Conservation (phyloP, 2,797 vertebrate genomes). For the Falco rusticolus region DNA sequence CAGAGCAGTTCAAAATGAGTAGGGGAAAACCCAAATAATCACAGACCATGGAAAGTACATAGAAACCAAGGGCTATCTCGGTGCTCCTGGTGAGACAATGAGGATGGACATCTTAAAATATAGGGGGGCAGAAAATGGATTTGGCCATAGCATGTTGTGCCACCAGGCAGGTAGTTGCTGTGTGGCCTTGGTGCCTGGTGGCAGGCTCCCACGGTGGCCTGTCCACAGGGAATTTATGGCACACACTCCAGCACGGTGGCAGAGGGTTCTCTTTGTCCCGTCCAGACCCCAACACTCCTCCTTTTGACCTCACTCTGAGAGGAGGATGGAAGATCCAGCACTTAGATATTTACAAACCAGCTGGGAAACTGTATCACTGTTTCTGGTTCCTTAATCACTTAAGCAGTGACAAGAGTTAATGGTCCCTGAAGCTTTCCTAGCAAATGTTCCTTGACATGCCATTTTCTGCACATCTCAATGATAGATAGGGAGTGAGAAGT, state of each 20-base stretch:
- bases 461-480: slow-evolving; percentile 36
- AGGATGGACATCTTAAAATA: not conserved
- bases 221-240: not conserved
- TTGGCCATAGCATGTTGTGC: not conserved
- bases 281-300: not conserved
- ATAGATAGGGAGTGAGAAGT: slow-evolving; percentile 57
- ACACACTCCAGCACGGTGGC: not conserved
- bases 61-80: not conserved
- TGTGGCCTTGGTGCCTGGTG: fast-evolving
- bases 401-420: slow-evolving; percentile 60
- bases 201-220: fast-evolving
- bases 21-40: not conserved
- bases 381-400: slow-evolving; percentile 53
- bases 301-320: not conserved
- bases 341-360: slow-evolving; percentile 16
- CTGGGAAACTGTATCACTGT: not conserved
- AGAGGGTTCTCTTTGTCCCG: not conserved
- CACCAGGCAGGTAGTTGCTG: too few species aligned
- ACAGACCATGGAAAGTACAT: not conserved
- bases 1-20: not conserved
- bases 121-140: not conserved
- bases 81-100: not conserved
- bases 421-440: slow-evolving; percentile 48
- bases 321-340: not conserved
- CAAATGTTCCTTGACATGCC: slow-evolving; percentile 65